These are phyloP conservation scores for Sinopyrophorus schimmeli DNA, from an alignment of 2,888 invertebrate species.

Conservation along the genomic window DNA sequence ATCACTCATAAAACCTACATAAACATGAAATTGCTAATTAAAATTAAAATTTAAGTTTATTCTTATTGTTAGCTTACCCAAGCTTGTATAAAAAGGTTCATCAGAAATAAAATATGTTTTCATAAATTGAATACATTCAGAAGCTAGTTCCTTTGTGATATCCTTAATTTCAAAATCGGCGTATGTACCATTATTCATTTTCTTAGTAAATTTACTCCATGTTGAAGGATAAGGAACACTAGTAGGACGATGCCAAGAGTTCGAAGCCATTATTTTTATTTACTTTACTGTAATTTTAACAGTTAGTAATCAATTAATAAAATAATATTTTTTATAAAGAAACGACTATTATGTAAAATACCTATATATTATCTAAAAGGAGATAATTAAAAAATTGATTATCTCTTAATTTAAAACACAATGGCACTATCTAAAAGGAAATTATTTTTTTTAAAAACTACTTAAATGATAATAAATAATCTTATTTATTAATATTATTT, in stretches of 20 bases:
- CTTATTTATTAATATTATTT: no score
- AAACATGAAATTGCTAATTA: neutral
- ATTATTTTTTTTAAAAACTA: no score
- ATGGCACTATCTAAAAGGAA: no score
- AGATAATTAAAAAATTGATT: no score
- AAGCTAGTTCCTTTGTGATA: slow-evolving; percentile 12
- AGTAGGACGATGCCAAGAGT: slow-evolving; percentile 9
- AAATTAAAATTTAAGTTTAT: neutral
- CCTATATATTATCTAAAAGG: no score
- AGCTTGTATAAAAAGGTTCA: slow-evolving; percentile 11
- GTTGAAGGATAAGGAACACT: slow-evolving; percentile 7
- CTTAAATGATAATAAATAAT: no score
- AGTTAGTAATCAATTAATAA: no score
- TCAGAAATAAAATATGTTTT: slow-evolving; percentile 13
- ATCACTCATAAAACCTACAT: slow-evolving; percentile 10
- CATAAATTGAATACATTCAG: slow-evolving; percentile 14
- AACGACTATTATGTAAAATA: no score
- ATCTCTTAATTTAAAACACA: no score
- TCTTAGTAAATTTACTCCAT: slow-evolving; percentile 13
- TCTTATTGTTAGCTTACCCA: slow-evolving; percentile 1
- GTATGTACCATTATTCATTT: neutral
- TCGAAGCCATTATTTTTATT: slow-evolving; percentile 4
- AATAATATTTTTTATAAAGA: no score
- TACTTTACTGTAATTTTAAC: no score
- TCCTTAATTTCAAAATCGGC: slow-evolving; percentile 21